Conservation (phyloP, 2,888 invertebrate species). For the Nomada ruficornis region DNA sequence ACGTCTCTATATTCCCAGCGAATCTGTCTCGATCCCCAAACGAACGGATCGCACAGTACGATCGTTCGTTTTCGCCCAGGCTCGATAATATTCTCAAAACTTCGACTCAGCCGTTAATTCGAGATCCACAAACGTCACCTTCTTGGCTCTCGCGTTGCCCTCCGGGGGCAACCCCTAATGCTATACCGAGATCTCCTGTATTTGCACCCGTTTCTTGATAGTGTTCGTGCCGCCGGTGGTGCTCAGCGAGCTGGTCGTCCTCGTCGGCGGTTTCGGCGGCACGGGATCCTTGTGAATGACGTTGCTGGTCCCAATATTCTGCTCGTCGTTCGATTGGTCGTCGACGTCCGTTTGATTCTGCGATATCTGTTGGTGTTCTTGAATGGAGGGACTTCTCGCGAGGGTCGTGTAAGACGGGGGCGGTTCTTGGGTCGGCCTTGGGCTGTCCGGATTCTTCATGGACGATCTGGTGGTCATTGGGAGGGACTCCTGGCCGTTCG, state of each 20-base stretch:
- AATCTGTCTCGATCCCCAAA: not conserved
- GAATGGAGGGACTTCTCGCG: constrained; percentile 81
- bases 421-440: constrained; percentile 81
- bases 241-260: constrained; percentile 80
- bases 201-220: constrained; percentile 91
- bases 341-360: constrained; percentile 51
- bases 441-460: constrained; percentile 81
- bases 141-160: constrained; percentile 80
- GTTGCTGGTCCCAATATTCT: constrained; percentile 51
- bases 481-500: constrained; percentile 81
- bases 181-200: constrained; percentile 93
- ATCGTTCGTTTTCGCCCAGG: no score
- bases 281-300: constrained; percentile 70
- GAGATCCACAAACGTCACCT: constrained; percentile 81
- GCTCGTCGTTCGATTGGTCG: constrained; percentile 54
- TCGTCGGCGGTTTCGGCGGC: constrained; percentile 81
- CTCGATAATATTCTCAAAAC: constrained; percentile 69
- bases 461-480: constrained; percentile 83
- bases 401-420: constrained; percentile 86
- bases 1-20: no score
- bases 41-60: not conserved
- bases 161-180: constrained; percentile 84
- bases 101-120: constrained; percentile 76
- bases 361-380: constrained; percentile 76
- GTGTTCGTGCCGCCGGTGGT: constrained; percentile 83